Evolutionary conservation across 2,888 invertebrate species (phyloP).

Genomic region (Odontocolon sp.): DNA sequence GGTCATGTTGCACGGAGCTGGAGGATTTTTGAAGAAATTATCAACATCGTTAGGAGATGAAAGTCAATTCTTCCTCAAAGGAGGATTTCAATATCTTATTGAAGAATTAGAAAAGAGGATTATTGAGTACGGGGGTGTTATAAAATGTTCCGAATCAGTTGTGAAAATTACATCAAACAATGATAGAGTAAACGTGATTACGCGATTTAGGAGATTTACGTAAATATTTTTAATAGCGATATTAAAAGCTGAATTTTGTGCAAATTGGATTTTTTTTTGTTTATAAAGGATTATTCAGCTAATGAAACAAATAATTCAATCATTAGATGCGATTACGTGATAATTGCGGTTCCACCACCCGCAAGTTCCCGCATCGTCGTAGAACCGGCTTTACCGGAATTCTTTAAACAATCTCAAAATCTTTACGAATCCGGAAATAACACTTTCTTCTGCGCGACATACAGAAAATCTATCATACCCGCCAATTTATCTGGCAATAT

Average conservation of each 20-base stretch:
- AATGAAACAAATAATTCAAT: no score
- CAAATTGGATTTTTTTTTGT: no score
- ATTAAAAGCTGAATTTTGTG: no score
- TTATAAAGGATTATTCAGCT: no score
- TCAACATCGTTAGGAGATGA: constrained; percentile 63
- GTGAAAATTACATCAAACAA: constrained; percentile 65
- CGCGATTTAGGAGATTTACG: no score
- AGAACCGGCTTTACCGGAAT: constrained; percentile 55
- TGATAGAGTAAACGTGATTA: constrained; percentile 61
- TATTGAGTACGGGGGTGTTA: constrained; percentile 50
- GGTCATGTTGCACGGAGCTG: constrained; percentile 66
- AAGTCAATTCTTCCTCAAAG: constrained; percentile 67
- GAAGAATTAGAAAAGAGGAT: constrained; percentile 59
- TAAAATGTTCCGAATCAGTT: constrained; percentile 63
- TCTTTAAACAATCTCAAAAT: constrained; percentile 44
- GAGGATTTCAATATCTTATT: constrained; percentile 63
- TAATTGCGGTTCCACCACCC: constrained; percentile 70
- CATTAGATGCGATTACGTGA: constrained; percentile 70
- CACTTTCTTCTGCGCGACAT: constrained; percentile 65
- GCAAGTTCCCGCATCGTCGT: constrained; percentile 61
- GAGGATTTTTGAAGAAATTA: constrained; percentile 68
- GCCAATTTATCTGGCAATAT: constrained; percentile 57
- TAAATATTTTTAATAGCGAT: no score
- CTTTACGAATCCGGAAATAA: constrained; percentile 60
- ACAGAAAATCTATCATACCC: constrained; percentile 54